phyloP scores from a whole-genome alignment of 2,797 vertebrate genomes.

The Enteromius unitaeniatus region DNA sequence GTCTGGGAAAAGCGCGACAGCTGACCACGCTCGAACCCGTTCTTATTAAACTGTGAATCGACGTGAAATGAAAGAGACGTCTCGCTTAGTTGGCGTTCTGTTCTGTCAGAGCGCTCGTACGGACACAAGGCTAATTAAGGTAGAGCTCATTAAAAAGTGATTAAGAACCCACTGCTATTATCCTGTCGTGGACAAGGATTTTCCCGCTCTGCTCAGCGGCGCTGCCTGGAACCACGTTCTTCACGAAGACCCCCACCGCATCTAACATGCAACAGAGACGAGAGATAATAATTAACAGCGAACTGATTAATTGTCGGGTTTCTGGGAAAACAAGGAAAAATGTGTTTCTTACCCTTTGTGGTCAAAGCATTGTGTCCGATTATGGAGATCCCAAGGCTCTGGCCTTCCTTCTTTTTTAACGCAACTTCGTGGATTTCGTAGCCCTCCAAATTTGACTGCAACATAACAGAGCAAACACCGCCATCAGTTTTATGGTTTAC shows the following conservation, averaged over 20 bases:
- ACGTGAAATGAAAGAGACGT: slow-evolving; percentile 31
- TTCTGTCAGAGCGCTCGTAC: slow-evolving; percentile 5
- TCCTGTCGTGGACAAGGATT: slow-evolving; percentile 88
- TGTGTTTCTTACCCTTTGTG: slow-evolving; percentile 75
- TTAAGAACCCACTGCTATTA: slow-evolving; percentile 86
- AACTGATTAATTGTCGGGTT: neutral
- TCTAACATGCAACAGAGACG: slow-evolving; percentile 70
- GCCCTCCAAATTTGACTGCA: slow-evolving; percentile 78
- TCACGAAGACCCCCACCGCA: slow-evolving; percentile 91
- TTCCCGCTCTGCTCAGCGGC: slow-evolving; percentile 90
- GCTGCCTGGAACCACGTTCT: slow-evolving; percentile 89
- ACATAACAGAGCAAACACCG: slow-evolving; percentile 2
- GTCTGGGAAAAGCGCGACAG: slow-evolving; percentile 16
- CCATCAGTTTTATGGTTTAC: neutral
- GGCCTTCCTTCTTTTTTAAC: slow-evolving; percentile 87
- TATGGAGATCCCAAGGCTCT: slow-evolving; percentile 96
- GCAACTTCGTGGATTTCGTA: slow-evolving; percentile 88
- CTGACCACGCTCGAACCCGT: slow-evolving; percentile 3
- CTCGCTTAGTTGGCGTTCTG: slow-evolving; percentile 32
- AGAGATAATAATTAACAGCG: slow-evolving; percentile 10
- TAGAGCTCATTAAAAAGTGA: slow-evolving; percentile 59
- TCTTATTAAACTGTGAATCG: slow-evolving; percentile 46
- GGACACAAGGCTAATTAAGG: slow-evolving; percentile 51
- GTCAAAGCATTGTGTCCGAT: slow-evolving; percentile 85
- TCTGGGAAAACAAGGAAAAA: neutral